Evolutionary conservation across 2,113 vertebrate species (phyloP).

Genomic region (Antigone vipio): DNA sequence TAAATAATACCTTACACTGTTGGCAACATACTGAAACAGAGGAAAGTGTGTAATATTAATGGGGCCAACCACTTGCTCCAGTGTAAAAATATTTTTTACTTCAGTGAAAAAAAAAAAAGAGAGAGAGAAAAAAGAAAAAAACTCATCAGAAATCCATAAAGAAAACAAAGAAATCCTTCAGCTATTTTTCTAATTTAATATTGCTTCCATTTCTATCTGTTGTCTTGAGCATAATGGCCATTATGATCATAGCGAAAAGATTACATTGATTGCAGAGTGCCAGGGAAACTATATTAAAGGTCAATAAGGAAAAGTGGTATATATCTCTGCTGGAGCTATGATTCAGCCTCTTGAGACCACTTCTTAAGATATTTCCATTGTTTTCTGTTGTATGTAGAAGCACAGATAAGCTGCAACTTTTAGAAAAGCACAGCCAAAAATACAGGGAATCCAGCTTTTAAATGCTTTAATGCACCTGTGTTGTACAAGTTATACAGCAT

Average conservation of each 20-base stretch:
- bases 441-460: background rate
- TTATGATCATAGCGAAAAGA: constrained; percentile 48
- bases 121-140: background rate
- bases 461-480: background rate
- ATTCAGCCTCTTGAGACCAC: constrained; percentile 26
- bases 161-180: constrained; percentile 63
- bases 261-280: constrained; percentile 48
- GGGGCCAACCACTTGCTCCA: constrained; percentile 48
- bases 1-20: constrained; percentile 71
- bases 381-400: constrained; percentile 9
- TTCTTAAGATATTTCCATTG: constrained; percentile 26
- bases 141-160: constrained; percentile 20
- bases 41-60: constrained; percentile 60
- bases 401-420: background rate
- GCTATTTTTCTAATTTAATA: constrained; percentile 60
- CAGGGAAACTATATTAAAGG: constrained; percentile 52
- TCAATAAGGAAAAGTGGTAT: constrained; percentile 57
- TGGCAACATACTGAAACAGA: constrained; percentile 52
- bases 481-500: background rate
- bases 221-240: constrained; percentile 38
- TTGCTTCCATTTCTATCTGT: constrained; percentile 39
- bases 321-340: constrained; percentile 39
- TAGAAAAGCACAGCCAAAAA: background rate
- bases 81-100: constrained; percentile 39
- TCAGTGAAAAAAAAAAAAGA: background rate